These are phyloP conservation scores for Sycon ciliatum DNA, from an alignment of 37 sponge, comb jelly and placozoan genomes.

Conservation along the genomic window DNA sequence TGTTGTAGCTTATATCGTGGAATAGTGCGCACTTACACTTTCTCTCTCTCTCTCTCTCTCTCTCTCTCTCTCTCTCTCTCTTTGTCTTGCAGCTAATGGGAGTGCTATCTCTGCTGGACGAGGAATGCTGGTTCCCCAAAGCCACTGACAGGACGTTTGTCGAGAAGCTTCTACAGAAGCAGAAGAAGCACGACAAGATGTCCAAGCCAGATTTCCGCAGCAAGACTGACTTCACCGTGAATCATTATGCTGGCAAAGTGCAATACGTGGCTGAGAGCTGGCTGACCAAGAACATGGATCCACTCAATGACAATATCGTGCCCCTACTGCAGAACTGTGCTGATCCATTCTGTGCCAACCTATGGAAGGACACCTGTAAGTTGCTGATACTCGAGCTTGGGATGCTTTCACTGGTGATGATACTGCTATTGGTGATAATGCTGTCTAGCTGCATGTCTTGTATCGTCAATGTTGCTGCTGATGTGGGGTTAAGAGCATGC, in stretches of 20 bases:
- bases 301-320: slow-evolving; percentile 91
- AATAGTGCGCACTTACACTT: too few species aligned
- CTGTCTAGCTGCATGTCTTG: too few species aligned
- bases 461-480: too few species aligned
- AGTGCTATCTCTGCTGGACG: slow-evolving; percentile 86
- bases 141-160: slow-evolving; percentile 88
- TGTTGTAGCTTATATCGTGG: too few species aligned
- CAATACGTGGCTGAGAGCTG: slow-evolving; percentile 80
- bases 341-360: slow-evolving; percentile 67
- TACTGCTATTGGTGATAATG: too few species aligned
- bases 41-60: neutral
- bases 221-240: slow-evolving; percentile 78
- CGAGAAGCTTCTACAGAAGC: slow-evolving; percentile 77
- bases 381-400: too few species aligned
- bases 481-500: too few species aligned
- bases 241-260: slow-evolving; percentile 95
- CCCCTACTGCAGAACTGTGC: slow-evolving; percentile 64
- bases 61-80: neutral
- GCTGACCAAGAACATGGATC: slow-evolving; percentile 99
- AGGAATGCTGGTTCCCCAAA: slow-evolving; percentile 98
- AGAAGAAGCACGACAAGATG: slow-evolving; percentile 56
- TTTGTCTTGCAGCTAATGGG: slow-evolving; percentile 67
- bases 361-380: slow-evolving; percentile 90
- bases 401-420: too few species aligned
- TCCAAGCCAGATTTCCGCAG: slow-evolving; percentile 88